Evolutionary conservation across 2,113 vertebrate species (phyloP), one percentile per base, ranked within the genome.

Genomic region (Perognathus longimembris): DNA sequence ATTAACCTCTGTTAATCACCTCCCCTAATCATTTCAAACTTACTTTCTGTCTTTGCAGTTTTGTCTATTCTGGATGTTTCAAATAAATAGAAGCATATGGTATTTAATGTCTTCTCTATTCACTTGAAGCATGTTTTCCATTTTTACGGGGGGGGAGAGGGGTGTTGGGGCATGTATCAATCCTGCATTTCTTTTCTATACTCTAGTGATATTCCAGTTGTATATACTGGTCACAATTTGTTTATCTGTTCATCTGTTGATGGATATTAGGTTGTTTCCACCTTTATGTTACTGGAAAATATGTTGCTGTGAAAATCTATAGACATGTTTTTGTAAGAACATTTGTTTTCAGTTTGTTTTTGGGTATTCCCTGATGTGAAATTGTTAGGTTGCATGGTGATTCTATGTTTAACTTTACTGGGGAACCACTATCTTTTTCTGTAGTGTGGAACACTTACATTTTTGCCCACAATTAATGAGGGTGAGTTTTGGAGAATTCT

Each of bases 331-430:
- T 90, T 89, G 42, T 74, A 73, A 34, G 81, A 71, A 84, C 59
- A 71, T 45, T 45, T 88, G 61, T 88, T 94, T 88, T 78, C 18
- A 89, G 24, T 86, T 86, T 32, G 63, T 88, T 61, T 40, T 34
- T 34, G 22, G 86, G 21, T 24, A 32, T 74, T 11, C 1, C 30
- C 71, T 15, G 10, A 54, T 81, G 64, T 77, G 30, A 15, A 63
- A 80, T 63, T 92, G 32, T 63, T 67, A 30, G 45, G 21, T 67
- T 45, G 26, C 36, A 42, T n/a, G 45, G 28, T 63, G 80, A 73
- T 63, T 81, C 38, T 45, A 15, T 71, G 61, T 69, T 92, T 90
- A 85, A 81, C 40, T 90, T 84, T 86, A 38, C 8, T 86, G 20
- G 69, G 22, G 45, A 91, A 73, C 11, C 38, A 34, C 17, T 28